Base-by-base conservation (phyloP, 2,113 vertebrate species). In the Callithrix jacchus region DNA sequence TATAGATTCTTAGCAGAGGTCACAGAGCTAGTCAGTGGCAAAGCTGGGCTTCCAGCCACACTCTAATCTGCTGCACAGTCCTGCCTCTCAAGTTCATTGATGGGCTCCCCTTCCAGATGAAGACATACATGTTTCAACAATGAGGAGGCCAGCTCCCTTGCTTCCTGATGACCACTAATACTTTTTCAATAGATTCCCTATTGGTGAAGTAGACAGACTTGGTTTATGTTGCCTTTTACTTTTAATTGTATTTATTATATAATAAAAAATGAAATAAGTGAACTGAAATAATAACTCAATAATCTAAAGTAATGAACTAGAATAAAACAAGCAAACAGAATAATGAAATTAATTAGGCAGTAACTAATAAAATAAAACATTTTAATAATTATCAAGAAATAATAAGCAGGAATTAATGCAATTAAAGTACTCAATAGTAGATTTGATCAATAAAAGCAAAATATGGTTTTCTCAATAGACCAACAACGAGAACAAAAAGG, bases 181-280 rank as follows among this genome's bases (percentile, higher is more conserved):
- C 3, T 21, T 54, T 42, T 85, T 96, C n/a, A 64, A 12, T 80
- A 37, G 83, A 54, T 73, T 89, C 11, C 13, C 40, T 77, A 0
- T 17, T 66, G 20, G 14, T 77, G 10, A 82, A 27, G 52, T 20
- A 64, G 13, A 86, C 0, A 35, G 21, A 66, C 68, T 66, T 73
- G 47, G 6, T 83, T 73, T 87, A 35, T 87, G 9, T 70, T 88
- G 32, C 25, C 27, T 95, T 94, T 68, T 66, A n/a, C 2, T 13
- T 52, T 88, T 54, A 88, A 79, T 42, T 92, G n/a, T 3, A 77
- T 42, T 85, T 89, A 30, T 37, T 80, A 5, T 40, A 61, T 64
- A 81, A 76, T 80, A 92, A 74, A 80, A 56, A 86, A 32, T 90
- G 9, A 96, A 95, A 89, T 52, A 94, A 82, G 52, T 25, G 17